Conservation (phyloP, 2,888 invertebrate species). For the Iphiclides podalirius region DNA sequence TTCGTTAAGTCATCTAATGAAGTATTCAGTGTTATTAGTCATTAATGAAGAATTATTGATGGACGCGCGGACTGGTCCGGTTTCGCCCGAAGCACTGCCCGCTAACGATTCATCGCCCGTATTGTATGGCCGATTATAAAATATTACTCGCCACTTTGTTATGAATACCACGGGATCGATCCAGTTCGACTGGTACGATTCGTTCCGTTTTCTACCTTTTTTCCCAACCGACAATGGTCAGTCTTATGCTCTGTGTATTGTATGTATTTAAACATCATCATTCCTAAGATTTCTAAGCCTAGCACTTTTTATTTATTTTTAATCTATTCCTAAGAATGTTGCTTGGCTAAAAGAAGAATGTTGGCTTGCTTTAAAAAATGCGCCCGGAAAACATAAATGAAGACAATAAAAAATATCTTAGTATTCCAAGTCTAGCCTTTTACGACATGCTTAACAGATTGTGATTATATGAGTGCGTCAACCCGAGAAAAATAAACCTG, state of each 20-base stretch:
- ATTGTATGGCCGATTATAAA: constrained; percentile 52
- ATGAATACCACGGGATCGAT: neutral
- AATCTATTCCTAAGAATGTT: too few species aligned
- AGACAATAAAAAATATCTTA: too few species aligned
- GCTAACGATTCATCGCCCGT: constrained; percentile 50
- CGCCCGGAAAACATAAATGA: too few species aligned
- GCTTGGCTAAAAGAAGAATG: too few species aligned
- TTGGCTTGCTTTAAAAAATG: too few species aligned
- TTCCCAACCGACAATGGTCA: neutral
- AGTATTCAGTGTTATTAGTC: constrained; percentile 73
- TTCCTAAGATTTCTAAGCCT: too few species aligned
- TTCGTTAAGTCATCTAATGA: constrained; percentile 72
- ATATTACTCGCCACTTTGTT: constrained; percentile 49
- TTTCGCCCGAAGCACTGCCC: constrained; percentile 38
- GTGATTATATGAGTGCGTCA: constrained; percentile 4
- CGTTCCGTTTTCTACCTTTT: neutral
- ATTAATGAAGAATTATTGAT: too few species aligned
- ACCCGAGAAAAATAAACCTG: neutral
- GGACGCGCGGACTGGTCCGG: constrained; percentile 39
- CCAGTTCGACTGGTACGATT: neutral
- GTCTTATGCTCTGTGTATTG: neutral
- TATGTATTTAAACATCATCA: too few species aligned
- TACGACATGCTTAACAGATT: neutral
- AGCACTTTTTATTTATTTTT: too few species aligned
- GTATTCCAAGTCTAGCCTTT: too few species aligned